Evolutionary conservation across 2,113 vertebrate genomes (phyloP).

Genomic region (Brachirus orientalis): DNA sequence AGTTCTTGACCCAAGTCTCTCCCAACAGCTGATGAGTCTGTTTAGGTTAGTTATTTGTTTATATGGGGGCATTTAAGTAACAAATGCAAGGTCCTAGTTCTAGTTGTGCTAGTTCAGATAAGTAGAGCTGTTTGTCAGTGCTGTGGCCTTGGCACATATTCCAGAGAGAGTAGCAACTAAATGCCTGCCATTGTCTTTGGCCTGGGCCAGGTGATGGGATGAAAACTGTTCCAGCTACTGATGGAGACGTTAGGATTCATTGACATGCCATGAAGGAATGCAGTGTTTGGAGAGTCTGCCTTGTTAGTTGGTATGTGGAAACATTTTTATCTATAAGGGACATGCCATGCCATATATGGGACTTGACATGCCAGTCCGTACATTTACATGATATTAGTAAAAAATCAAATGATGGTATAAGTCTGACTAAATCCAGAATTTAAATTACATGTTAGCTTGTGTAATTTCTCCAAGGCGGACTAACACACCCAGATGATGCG

Average conservation of each 20-base stretch:
- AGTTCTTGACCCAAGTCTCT: slow-evolving; percentile 1
- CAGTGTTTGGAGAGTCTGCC: slow-evolving; percentile 13
- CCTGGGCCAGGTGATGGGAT: slow-evolving; percentile 61
- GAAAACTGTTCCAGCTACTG: slow-evolving; percentile 35
- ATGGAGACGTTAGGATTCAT: slow-evolving; percentile 45
- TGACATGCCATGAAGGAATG: slow-evolving; percentile 19
- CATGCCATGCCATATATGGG: too few relatives aligned
- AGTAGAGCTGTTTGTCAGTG: slow-evolving; percentile 46
- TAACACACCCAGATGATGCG: too few relatives aligned
- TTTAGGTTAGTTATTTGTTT: slow-evolving; percentile 24
- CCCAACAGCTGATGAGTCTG: slow-evolving; percentile 2
- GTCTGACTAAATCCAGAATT: too few relatives aligned
- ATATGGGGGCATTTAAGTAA: slow-evolving; percentile 15
- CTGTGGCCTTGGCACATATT: slow-evolving; percentile 2
- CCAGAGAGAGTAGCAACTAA: slow-evolving; percentile 37
- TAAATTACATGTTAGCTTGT: too few relatives aligned
- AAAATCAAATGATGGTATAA: too few relatives aligned
- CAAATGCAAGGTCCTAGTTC: slow-evolving; percentile 28
- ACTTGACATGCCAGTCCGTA: too few relatives aligned
- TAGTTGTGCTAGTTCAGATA: slow-evolving; percentile 42
- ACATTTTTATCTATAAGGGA: neutral
- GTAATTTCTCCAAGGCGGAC: too few relatives aligned
- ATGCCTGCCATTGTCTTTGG: slow-evolving; percentile 49
- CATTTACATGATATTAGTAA: too few relatives aligned
- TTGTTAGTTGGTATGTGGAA: slow-evolving; percentile 1